Base-by-base conservation (phyloP, 2,113 vertebrate species). In the Lophochroa leadbeateri region DNA sequence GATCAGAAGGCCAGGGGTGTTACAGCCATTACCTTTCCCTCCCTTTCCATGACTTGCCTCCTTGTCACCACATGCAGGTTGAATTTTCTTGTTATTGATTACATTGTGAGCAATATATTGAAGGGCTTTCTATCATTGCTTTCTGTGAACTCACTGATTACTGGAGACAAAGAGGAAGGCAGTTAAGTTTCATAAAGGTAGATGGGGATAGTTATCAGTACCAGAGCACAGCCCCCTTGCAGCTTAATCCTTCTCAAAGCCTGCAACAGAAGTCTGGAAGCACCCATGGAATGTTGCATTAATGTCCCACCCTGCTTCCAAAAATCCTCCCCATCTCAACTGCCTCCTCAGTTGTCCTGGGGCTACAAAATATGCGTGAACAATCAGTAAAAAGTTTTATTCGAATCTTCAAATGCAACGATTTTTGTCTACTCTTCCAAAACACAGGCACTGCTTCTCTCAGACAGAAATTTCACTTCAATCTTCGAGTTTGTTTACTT, bases 61-160 rank as follows among this genome's bases (percentile, higher is more conserved):
- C 23, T 67, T 71, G 55, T 53, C 70, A 57, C n/a, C 46, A 37
- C 24, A 17, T 17, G 50, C 58, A 83, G 47, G 35, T 11, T 64
- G 69, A 90, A 61, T 67, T 84, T 76, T 80, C 24, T 49, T 74
- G 74, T 57, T 94, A 82, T 67, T 93, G 79, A 92, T 94, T 76
- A 79, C 18, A 6, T 37, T 44, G n/a, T 5, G 52, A 43, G 50
- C 3, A 4, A 74, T n/a, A 31, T 5, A 78, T n/a, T 1, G 6
- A 75, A 77, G 64, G 11, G 8, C 52, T 63, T 82, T 61, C 39
- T 39, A 39, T 39, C 12, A 13, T n/a, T 58, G 28, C 29, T 57
- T 5, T 9, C 52, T 69, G 52, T 1, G 10, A 87, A 41, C 10
- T 57, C 28, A 29, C 43, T 57, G 17, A 9, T 43, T 12, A 47